Evolutionary conservation across 1,140 invertebrate genomes (phyloP).

Genomic region (Dendrolimus kikuchii): DNA sequence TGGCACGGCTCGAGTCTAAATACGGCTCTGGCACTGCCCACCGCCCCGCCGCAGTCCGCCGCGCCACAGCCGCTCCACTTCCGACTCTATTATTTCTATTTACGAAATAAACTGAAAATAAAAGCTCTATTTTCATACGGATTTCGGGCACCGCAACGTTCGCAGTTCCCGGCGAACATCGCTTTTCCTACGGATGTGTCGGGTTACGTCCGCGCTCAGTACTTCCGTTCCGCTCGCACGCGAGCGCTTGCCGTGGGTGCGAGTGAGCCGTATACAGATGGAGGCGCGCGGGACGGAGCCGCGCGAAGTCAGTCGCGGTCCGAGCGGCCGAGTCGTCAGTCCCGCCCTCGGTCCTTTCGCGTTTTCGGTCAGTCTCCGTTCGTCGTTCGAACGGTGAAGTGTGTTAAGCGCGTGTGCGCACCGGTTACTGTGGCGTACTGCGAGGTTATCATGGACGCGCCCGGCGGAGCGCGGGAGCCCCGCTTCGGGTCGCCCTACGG

Average conservation of each 20-base stretch:
- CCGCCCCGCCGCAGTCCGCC: constrained; percentile 37
- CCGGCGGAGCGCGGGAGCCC: constrained; percentile 87
- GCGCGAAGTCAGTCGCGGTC: constrained; percentile 70
- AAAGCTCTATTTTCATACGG: constrained; percentile 70
- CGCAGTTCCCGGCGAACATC: constrained; percentile 50
- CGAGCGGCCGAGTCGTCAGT: constrained; percentile 67
- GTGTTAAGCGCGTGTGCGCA: constrained; percentile 61
- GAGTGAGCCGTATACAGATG: constrained; percentile 51
- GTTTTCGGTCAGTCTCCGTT: constrained; percentile 66
- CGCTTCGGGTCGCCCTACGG: constrained; percentile 88
- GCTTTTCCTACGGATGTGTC: constrained; percentile 64
- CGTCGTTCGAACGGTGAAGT: constrained; percentile 64
- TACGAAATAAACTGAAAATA: constrained; percentile 71
- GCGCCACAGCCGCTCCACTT: constrained; percentile 63
- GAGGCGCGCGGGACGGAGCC: constrained; percentile 55
- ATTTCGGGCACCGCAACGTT: constrained; percentile 63
- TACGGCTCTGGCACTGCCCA: constrained; percentile 81
- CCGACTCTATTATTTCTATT: constrained; percentile 72
- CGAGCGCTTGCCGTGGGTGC: constrained; percentile 14
- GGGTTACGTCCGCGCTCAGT: constrained; percentile 47
- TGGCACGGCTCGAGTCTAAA: constrained; percentile 81
- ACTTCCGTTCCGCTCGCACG: constrained; percentile 33
- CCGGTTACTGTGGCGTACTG: constrained; percentile 76
- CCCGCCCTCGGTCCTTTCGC: constrained; percentile 65
- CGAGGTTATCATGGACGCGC: constrained; percentile 81